A percentile compares a stretch with the other conserved stretches of the same genome.
These are phyloP conservation scores for Naso thynnoides DNA, from an alignment of 2,797 vertebrate genomes.

Conservation along the genomic window DNA sequence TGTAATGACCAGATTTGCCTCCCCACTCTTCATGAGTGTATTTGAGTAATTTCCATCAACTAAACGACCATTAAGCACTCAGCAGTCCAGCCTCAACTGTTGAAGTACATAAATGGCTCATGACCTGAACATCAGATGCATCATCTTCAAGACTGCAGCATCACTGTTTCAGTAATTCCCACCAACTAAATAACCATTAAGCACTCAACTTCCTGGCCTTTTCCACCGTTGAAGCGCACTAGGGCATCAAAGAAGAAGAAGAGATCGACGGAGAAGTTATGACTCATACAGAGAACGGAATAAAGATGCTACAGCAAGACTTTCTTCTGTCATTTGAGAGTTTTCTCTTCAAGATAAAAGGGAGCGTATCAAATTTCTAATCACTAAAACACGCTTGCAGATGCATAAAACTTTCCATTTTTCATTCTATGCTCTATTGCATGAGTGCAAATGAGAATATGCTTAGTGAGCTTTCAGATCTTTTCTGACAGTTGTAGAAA, in stretches of 20 bases:
- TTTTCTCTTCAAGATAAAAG: conserved; percentile 2
- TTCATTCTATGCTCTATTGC: not conserved
- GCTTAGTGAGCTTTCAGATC: not conserved
- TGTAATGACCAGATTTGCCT: conserved; percentile 65
- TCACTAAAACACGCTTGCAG: not conserved
- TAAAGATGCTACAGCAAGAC: not conserved
- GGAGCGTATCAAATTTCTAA: not conserved
- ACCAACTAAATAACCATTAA: conserved; percentile 75
- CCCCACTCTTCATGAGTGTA: conserved; percentile 59
- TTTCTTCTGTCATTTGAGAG: conserved; percentile 6
- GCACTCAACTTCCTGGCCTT: conserved; percentile 57
- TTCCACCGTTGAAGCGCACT: conserved; percentile 28
- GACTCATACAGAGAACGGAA: conserved; percentile 27
- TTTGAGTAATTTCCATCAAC: conserved; percentile 76
- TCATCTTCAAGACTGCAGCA: conserved; percentile 52
- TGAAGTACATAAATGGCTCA: conserved; percentile 69
- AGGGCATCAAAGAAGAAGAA: conserved; percentile 38
- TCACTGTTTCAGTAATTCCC: conserved; percentile 67
- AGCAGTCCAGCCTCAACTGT: conserved; percentile 55
- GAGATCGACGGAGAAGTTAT: conserved; percentile 45
- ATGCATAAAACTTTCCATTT: not conserved
- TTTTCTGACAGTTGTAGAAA: conserved; percentile 37
- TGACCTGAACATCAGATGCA: conserved; percentile 69
- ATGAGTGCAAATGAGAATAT: not conserved
- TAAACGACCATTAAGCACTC: conserved; percentile 79